Conservation (phyloP, 2,888 invertebrate species). For the Laspeyria flexula region DNA sequence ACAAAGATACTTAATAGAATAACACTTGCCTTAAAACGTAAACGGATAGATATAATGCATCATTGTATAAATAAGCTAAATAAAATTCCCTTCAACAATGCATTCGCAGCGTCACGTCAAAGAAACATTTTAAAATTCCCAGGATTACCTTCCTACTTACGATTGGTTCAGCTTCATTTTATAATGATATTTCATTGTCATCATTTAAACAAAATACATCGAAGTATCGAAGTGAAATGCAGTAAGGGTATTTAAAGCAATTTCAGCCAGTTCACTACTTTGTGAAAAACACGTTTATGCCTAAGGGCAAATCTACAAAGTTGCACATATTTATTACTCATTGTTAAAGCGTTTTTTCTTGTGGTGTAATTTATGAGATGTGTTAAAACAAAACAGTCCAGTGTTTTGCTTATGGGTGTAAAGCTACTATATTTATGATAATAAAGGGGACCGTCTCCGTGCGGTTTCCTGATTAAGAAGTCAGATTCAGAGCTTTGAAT, state of each 20-base stretch:
- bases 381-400: background rate
- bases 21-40: background rate
- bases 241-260: too few species aligned
- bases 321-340: slow-evolving; percentile 3
- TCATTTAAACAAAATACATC: too few species aligned
- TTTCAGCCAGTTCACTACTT: slow-evolving; percentile 35
- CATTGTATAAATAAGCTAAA: slow-evolving; percentile 5
- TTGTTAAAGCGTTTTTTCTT: background rate
- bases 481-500: too few species aligned
- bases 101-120: slow-evolving; percentile 20
- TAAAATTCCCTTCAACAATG: slow-evolving; percentile 22
- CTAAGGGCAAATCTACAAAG: slow-evolving; percentile 12
- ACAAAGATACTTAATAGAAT: too few species aligned
- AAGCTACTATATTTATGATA: too few species aligned
- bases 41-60: background rate
- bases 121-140: slow-evolving; percentile 23
- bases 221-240: too few species aligned
- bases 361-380: background rate
- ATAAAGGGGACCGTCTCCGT: too few species aligned
- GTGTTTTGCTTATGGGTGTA: background rate
- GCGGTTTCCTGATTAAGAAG: too few species aligned
- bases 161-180: too few species aligned
- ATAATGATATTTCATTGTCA: too few species aligned
- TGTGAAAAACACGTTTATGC: background rate
- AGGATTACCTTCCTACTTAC: too few species aligned